Base-by-base conservation (phyloP, 1,140 invertebrate species). In the Cepaea nemoralis region DNA sequence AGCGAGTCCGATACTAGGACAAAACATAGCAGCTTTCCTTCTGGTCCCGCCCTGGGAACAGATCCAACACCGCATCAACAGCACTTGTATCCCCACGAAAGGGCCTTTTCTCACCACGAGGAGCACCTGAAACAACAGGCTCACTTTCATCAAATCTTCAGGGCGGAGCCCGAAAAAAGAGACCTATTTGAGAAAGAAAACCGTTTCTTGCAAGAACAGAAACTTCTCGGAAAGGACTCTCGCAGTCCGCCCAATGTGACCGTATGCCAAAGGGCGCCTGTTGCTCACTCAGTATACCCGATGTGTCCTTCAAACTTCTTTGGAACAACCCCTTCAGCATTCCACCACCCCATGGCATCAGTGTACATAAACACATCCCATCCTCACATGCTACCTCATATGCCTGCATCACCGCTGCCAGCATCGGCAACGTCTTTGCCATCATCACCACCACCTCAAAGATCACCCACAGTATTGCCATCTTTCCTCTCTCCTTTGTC, bases 221-320 rank as follows among this genome's bases (percentile, higher is more conserved):
- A 80, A 39, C 31, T 73, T 67, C 73, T 80, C 19, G 55, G 55
- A 45, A 84, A 84, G 67, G 82, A 84, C 39, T 55, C 74, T 12
- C 73, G 83, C 59, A 83, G 83, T 70, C 87, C 87, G 6, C 87
- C 87, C 10, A 88, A 88, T 70, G 87, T 88, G n/a, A 88, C 86
- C 3, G 86, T 88, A 24, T 82, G 86, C n/a, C 85, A 86, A 73
- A 84, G 86, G 19, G 76, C 85, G 6, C 33, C 80, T 0, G n/a
- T 78, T n/a, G 70, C 45, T n/a, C 55, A 79, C 45, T 59, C 82
- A 5, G 39, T 83, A 8, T 85, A 75, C 50, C 82, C 82, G 1
- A 42, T 83, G 50, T 84, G 77, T 59, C 82, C 81, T 50, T 80
- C 84, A 37, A 73, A 73, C 45, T 45, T 82, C 14, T 81, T 85